These are phyloP conservation scores for Galago senegalensis DNA, from an alignment of 2,797 vertebrate species.

Conservation along the genomic window DNA sequence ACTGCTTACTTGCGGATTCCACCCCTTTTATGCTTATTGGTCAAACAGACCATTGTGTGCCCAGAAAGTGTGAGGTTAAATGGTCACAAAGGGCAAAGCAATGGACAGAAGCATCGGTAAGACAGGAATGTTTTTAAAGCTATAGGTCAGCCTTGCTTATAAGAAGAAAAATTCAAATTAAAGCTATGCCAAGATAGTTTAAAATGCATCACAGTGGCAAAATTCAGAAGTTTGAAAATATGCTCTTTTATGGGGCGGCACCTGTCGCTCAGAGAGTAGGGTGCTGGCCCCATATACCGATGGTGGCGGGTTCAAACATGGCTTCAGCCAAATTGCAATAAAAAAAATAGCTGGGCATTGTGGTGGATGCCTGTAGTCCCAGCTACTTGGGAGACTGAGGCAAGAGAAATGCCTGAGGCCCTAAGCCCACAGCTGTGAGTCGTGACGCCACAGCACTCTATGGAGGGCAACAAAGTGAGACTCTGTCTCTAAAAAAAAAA, in stretches of 20 bases:
- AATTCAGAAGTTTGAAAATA: slow-evolving; percentile 2
- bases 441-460: no score
- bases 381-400: no score
- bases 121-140: neutral
- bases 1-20: neutral
- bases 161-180: slow-evolving; percentile 14
- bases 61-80: neutral
- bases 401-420: no score
- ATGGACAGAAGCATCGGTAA: neutral
- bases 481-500: no score
- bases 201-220: neutral
- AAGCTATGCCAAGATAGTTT: neutral
- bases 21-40: neutral
- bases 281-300: no score
- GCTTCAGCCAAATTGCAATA: no score
- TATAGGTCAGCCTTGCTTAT: neutral
- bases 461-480: no score
- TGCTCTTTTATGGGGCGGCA: neutral
- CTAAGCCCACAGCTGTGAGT: no score
- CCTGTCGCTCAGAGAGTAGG: no score
- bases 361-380: no score
- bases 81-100: neutral
- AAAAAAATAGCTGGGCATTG: no score
- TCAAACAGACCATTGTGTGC: neutral
- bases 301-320: no score